A percentile compares a stretch with the other conserved stretches of the same genome.
Conservation (phyloP, 1,140 invertebrate genomes). For the Eulimnadia texana region DNA sequence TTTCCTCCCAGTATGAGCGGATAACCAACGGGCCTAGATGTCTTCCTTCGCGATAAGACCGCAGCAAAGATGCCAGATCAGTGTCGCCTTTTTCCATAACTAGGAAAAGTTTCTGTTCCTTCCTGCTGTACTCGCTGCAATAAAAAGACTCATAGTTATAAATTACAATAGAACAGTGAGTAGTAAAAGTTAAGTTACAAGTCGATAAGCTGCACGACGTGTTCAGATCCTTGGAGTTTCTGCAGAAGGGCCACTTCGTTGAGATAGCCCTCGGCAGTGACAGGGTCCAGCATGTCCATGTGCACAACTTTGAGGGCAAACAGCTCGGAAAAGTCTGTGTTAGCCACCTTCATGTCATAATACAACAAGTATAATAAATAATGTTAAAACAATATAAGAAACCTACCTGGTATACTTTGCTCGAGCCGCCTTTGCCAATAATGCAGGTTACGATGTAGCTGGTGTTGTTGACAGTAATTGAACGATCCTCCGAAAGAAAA, state of each 20-base stretch:
- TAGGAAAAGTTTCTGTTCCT: constrained; percentile 45
- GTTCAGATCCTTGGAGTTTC: constrained; percentile 53
- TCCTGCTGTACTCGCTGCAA: constrained; percentile 35
- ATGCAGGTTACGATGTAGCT: constrained; percentile 29
- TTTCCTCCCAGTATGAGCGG: constrained; percentile 83
- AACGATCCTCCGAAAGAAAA: neutral
- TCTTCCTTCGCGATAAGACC: constrained; percentile 36
- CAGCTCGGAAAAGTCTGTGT: constrained; percentile 24
- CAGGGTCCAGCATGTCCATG: constrained; percentile 48
- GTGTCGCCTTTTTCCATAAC: constrained; percentile 87
- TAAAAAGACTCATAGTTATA: constrained; percentile 23
- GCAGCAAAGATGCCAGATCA: constrained; percentile 67
- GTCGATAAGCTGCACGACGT: constrained; percentile 70
- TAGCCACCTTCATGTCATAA: constrained; percentile 32
- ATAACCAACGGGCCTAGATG: constrained; percentile 48
- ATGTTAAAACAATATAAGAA: constrained; percentile 18
- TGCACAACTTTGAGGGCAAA: constrained; percentile 51
- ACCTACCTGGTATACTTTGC: constrained; percentile 38
- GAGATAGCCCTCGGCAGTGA: constrained; percentile 58
- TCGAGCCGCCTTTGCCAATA: constrained; percentile 44
- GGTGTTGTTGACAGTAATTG: constrained; percentile 28
- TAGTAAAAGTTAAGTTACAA: constrained; percentile 53
- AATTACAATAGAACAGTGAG: constrained; percentile 41
- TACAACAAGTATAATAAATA: constrained; percentile 1
- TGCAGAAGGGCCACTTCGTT: constrained; percentile 81